Evolutionary conservation across 2,888 invertebrate genomes (phyloP).

Genomic region (Perizoma flavofasciatum): DNA sequence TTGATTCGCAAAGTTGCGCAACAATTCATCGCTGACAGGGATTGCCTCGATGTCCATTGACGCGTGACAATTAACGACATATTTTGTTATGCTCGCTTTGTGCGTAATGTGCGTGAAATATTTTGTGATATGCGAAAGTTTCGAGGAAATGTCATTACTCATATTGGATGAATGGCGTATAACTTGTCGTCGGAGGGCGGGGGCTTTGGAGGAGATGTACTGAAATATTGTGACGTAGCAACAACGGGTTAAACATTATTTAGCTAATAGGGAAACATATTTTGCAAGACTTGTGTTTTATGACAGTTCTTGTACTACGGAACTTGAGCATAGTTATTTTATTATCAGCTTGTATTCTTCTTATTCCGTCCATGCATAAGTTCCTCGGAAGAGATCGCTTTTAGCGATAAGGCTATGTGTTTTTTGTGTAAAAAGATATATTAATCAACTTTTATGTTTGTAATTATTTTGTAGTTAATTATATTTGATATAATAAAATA

Average conservation of each 20-base stretch:
- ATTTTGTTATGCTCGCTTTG: slow-evolving; percentile 37
- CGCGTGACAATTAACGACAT: slow-evolving; percentile 39
- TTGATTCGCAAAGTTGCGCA: slow-evolving; percentile 49
- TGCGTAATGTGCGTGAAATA: slow-evolving; percentile 39
- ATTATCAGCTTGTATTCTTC: too few species aligned
- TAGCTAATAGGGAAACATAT: slow-evolving; percentile 20
- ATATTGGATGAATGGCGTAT: slow-evolving; percentile 23
- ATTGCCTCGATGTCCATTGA: slow-evolving; percentile 43
- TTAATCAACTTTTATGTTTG: too few species aligned
- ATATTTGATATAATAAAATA: too few species aligned
- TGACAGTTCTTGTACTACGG: background rate
- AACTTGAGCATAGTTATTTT: too few species aligned
- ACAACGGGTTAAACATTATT: slow-evolving; percentile 10
- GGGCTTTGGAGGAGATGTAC: slow-evolving; percentile 1
- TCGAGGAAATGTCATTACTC: slow-evolving; percentile 28
- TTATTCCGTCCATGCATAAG: too few species aligned
- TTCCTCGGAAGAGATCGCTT: too few species aligned
- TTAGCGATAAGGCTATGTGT: too few species aligned
- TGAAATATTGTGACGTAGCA: slow-evolving; percentile 1
- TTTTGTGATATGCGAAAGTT: slow-evolving; percentile 43
- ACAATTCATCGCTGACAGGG: slow-evolving; percentile 43
- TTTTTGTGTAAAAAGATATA: too few species aligned
- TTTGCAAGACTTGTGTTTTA: slow-evolving; percentile 13
- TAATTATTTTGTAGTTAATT: too few species aligned
- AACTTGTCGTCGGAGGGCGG: slow-evolving; percentile 13